Evolutionary conservation across 2,113 vertebrate species (phyloP), one percentile per base, ranked within the genome.

Genomic region (Bubo scandiacus): DNA sequence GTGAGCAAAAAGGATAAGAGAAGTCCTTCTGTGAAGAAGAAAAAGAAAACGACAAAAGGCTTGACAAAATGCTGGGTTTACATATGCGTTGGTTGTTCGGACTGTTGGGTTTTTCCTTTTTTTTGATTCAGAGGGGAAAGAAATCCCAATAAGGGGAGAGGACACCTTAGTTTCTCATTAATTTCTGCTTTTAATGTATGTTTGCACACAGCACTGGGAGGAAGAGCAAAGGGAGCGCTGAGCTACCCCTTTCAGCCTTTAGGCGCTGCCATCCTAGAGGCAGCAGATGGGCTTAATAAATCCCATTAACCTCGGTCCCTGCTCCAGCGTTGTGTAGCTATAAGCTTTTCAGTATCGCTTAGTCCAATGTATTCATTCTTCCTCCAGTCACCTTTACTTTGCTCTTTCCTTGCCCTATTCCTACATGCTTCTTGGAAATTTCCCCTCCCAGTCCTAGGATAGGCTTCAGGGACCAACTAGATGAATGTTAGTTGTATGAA

Each of bases 241-340:
- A 72, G 81, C 29, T 88, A 27, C 36, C 23, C 0, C 25, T 80
- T 38, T 43, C 32, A 70, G 94, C 36, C 49, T 74, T 70, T 5
- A 22, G 74, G 80, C 42, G 11, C 27, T 54, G 71, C 87, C 47
- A 21, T 38, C 42, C 70, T 17, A 7, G 57, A 67, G 68, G 47
- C 61, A 34, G 47, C 61, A 66, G 38, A 6, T 45, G 75, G 45
- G 38, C 29, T 63, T 36, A 4, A 51, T 36, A 13, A 81, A 62
- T 55, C 38, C 72, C 26, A 2, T 10, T 27, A 51, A 21, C 22
- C 16, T 74, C 49, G 55, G 20, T 17, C 32, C 57, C 36, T 42
- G 26, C 55, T 61, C 59, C 34, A 4, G 7, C 4, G 0, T 18
- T 62, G 25, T n/a, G 27, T 55, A 29, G 25, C 5, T 34, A 0